Evolutionary conservation across 1,140 invertebrate genomes (phyloP).

Genomic region (Pseudomyrmex sp.): DNA sequence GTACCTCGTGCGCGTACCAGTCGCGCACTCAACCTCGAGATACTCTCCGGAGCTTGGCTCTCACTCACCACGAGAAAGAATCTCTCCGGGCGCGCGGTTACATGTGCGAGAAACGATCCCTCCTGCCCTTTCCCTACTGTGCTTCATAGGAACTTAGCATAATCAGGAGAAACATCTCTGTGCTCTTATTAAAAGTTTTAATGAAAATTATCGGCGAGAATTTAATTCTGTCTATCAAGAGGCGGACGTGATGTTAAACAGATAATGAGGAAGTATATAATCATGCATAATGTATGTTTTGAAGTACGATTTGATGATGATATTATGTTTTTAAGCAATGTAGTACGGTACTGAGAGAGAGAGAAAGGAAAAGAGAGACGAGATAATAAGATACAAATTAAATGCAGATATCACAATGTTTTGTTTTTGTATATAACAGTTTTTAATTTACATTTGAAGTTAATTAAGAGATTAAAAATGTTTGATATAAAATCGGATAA

Average conservation of each 20-base stretch:
- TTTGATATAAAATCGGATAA: conserved; percentile 5
- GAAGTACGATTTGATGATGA: neutral
- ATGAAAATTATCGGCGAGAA: conserved; percentile 17
- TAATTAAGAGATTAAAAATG: neutral
- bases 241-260: conserved; percentile 17
- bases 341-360: no score
- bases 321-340: no score
- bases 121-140: conserved; percentile 25
- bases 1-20: conserved; percentile 27
- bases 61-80: conserved; percentile 35
- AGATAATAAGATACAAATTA: no score
- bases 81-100: conserved; percentile 14
- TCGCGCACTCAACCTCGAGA: conserved; percentile 33
- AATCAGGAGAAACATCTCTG: conserved; percentile 28
- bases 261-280: conserved; percentile 1
- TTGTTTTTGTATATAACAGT: no score
- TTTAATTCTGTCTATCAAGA: conserved; percentile 19
- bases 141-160: conserved; percentile 13
- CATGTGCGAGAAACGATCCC: conserved; percentile 37
- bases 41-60: conserved; percentile 46
- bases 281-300: conserved; percentile 30
- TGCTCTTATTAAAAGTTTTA: conserved; percentile 41
- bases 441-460: no score
- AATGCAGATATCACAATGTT: no score
- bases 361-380: no score